phyloP scores from a whole-genome alignment of 2,888 invertebrate genomes.

The Monochamus alternatus region DNA sequence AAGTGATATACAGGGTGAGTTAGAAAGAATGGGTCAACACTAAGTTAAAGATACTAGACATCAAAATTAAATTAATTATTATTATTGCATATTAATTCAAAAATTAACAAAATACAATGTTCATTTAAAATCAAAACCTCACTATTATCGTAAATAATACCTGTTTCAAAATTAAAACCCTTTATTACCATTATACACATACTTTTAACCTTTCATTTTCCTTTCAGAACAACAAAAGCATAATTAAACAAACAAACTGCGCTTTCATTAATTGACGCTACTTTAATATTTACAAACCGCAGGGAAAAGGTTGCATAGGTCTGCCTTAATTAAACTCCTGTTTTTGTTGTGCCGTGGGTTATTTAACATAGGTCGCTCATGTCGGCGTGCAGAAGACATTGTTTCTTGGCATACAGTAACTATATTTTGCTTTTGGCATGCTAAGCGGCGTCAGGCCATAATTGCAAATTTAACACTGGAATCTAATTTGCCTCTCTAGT shows the following conservation, averaged over 20 bases:
- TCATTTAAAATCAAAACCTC: too few relatives aligned
- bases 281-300: neutral
- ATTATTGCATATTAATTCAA: too few relatives aligned
- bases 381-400: neutral
- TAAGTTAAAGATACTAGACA: too few relatives aligned
- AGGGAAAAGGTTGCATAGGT: neutral
- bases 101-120: too few relatives aligned
- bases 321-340: conserved; percentile 5
- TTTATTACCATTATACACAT: too few relatives aligned
- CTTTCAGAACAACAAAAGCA: too few relatives aligned
- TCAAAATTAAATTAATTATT: too few relatives aligned
- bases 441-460: neutral
- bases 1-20: too few relatives aligned
- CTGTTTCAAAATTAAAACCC: too few relatives aligned
- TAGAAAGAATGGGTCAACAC: too few relatives aligned
- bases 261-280: neutral
- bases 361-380: conserved; percentile 14
- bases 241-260: neutral
- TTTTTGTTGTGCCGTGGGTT: neutral
- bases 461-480: conserved; percentile 17
- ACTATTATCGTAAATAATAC: too few relatives aligned
- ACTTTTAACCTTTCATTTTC: too few relatives aligned
- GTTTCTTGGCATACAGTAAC: neutral
- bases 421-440: conserved; percentile 16
- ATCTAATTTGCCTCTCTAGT: conserved; percentile 6